A percentile compares a stretch with the other conserved stretches of the same genome.
phyloP scores from a whole-genome alignment of 2,113 vertebrate species.

The Gulo gulo region DNA sequence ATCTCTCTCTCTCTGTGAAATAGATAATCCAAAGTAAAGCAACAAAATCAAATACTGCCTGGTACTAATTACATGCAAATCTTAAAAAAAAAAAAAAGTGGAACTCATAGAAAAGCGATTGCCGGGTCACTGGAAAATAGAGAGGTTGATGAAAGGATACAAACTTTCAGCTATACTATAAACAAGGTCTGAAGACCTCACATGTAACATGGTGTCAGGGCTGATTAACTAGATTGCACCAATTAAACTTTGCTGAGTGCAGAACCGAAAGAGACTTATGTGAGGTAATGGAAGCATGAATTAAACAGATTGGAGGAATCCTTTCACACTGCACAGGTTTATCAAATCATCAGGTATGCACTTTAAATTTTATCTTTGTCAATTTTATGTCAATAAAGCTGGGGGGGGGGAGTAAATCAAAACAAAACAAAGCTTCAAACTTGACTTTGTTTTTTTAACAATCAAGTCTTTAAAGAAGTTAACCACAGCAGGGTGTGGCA shows the following conservation, averaged over 20 bases:
- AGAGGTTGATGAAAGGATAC: background rate
- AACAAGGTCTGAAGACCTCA: background rate
- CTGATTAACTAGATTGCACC: background rate
- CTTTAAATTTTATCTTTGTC: background rate
- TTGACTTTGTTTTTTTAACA: constrained; percentile 34
- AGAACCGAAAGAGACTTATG: background rate
- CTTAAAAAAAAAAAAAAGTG: background rate
- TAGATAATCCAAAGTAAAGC: constrained; percentile 12
- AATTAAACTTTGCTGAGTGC: background rate
- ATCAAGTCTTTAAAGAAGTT: background rate
- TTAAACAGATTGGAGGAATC: background rate
- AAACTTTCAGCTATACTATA: background rate
- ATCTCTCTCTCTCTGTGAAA: no score
- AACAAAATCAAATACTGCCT: background rate
- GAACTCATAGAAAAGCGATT: background rate
- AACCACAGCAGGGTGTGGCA: background rate
- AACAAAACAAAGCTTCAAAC: background rate
- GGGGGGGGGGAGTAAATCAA: background rate
- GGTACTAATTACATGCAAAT: background rate
- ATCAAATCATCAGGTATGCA: background rate
- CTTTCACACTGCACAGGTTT: background rate
- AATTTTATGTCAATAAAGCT: background rate
- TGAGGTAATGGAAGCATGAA: background rate
- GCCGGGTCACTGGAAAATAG: background rate
- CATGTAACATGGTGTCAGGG: background rate